phyloP scores from a whole-genome alignment of 2,113 vertebrate genomes.

The Rhinoptilus africanus region DNA sequence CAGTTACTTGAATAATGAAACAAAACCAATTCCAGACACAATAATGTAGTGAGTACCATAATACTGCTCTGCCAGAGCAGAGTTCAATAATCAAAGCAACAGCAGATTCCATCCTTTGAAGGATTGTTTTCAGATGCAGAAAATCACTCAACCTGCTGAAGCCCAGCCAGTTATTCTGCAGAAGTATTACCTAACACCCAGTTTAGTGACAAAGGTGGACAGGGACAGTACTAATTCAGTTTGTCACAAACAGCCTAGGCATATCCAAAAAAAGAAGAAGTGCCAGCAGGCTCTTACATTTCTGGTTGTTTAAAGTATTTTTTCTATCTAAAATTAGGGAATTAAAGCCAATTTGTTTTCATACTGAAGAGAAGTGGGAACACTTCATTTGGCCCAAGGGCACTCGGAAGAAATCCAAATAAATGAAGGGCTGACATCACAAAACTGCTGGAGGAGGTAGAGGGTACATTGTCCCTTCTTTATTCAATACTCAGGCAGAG shows the following conservation, averaged over 20 bases:
- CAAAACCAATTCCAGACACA: not conserved
- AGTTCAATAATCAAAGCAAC: not conserved
- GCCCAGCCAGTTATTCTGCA: not conserved
- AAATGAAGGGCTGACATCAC: not conserved
- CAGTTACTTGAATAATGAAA: not conserved
- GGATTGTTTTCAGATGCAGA: not conserved
- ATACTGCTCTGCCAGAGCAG: not conserved
- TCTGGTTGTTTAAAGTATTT: not conserved
- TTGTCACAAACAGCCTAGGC: not conserved
- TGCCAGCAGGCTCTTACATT: not conserved
- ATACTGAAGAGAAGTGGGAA: not conserved
- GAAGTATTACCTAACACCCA: not conserved
- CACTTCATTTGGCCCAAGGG: not conserved
- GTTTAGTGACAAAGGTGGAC: not conserved
- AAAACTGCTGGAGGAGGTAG: not conserved
- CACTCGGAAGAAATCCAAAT: not conserved
- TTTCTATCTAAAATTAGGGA: not conserved
- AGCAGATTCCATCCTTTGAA: not conserved
- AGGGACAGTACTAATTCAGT: not conserved
- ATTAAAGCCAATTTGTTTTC: not conserved
- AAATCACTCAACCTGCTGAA: not conserved
- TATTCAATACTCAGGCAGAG: not conserved
- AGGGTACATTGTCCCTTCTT: not conserved
- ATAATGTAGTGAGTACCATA: not conserved
- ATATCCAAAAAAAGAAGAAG: not conserved